phyloP scores from a whole-genome alignment of 2,888 invertebrate genomes.

The Dicyrtomina minuta region DNA sequence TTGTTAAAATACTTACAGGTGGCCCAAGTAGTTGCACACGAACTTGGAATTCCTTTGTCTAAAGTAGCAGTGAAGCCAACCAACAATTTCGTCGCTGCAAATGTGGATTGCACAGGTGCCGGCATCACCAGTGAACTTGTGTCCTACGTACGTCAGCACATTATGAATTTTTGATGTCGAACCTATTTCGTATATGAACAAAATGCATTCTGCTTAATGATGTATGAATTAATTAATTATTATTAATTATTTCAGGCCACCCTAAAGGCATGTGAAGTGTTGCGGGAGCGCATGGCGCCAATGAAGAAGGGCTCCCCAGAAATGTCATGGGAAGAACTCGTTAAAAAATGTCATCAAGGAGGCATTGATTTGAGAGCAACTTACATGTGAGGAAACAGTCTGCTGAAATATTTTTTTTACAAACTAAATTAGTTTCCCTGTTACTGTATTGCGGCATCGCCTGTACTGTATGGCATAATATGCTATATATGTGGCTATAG shows the following conservation, averaged over 20 bases:
- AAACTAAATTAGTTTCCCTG: not conserved
- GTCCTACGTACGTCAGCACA: slow-evolving; percentile 54
- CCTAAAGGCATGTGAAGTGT: slow-evolving; percentile 55
- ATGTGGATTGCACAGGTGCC: slow-evolving; percentile 56
- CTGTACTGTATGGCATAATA: too few relatives aligned
- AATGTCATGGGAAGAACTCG: slow-evolving; percentile 56
- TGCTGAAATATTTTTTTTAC: too few relatives aligned
- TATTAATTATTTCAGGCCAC: too few relatives aligned
- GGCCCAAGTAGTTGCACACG: slow-evolving; percentile 56
- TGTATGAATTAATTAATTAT: too few relatives aligned
- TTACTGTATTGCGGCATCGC: not conserved
- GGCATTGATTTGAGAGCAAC: slow-evolving; percentile 61
- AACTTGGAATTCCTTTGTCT: slow-evolving; percentile 56
- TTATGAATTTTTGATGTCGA: too few relatives aligned
- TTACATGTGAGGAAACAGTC: slow-evolving; percentile 57
- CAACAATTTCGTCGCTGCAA: slow-evolving; percentile 55
- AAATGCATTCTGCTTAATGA: too few relatives aligned
- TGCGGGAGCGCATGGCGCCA: slow-evolving; percentile 56
- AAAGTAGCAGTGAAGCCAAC: slow-evolving; percentile 55
- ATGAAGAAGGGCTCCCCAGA: slow-evolving; percentile 54
- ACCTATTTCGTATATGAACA: too few relatives aligned
- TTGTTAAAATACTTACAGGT: too few relatives aligned
- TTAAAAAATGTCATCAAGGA: slow-evolving; percentile 54
- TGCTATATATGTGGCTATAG: too few relatives aligned
- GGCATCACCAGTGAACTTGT: slow-evolving; percentile 56